A percentile compares a stretch with the other conserved stretches of the same genome.
These are phyloP conservation scores for Muschampia plurimacula DNA, from an alignment of 2,888 invertebrate genomes.

Conservation along the genomic window DNA sequence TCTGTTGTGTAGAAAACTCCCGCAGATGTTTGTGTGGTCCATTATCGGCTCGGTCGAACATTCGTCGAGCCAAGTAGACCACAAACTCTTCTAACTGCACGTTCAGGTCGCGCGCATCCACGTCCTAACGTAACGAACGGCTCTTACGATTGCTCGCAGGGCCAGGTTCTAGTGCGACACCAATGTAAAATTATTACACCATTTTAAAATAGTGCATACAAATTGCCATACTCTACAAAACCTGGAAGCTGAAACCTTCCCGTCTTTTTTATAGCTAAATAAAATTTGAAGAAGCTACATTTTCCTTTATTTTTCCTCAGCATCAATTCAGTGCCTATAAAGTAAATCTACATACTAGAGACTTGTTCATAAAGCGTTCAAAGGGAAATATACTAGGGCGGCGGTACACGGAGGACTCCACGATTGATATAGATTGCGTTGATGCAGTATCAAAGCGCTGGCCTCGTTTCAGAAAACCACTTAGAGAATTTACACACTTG, in stretches of 20 bases:
- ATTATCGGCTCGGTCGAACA: too few species aligned
- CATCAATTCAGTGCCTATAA: slow-evolving; percentile 31
- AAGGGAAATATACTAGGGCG: slow-evolving; percentile 23
- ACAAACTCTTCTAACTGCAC: too few species aligned
- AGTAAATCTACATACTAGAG: slow-evolving; percentile 36
- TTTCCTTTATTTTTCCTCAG: slow-evolving; percentile 22
- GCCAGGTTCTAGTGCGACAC: too few species aligned
- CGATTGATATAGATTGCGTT: slow-evolving; percentile 27
- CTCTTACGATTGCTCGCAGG: too few species aligned
- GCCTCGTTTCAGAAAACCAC: slow-evolving; percentile 12
- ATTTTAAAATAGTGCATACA: too few species aligned
- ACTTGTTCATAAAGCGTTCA: slow-evolving; percentile 30
- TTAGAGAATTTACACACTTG: slow-evolving; percentile 4
- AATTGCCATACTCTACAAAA: too few species aligned
- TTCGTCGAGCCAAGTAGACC: too few species aligned
- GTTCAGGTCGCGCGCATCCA: too few species aligned
- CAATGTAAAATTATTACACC: too few species aligned
- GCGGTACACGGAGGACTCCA: not conserved
- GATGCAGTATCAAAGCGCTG: slow-evolving; percentile 24
- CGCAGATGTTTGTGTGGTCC: too few species aligned
- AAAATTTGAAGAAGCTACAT: slow-evolving; percentile 19
- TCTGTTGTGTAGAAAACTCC: too few species aligned
- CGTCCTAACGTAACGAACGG: too few species aligned
- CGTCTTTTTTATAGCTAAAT: not conserved
- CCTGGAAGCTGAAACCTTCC: not conserved